Conservation (phyloP, 2,113 vertebrate species). For the Paralichthys olivaceus region DNA sequence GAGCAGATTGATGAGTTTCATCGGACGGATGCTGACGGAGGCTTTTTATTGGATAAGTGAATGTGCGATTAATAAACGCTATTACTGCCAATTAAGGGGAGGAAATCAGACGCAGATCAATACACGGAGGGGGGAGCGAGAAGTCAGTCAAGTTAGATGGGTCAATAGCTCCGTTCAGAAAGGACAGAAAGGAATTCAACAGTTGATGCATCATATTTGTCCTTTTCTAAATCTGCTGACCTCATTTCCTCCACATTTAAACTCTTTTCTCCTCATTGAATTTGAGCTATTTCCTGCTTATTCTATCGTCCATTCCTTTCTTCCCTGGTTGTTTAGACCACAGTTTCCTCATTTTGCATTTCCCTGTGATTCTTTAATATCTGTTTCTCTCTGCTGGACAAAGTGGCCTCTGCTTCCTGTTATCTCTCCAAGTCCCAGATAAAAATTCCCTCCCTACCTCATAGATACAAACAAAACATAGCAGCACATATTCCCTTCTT, state of each 20-base stretch:
- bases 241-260: background rate
- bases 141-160: background rate
- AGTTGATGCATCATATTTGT: background rate
- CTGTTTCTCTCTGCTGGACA: conserved; percentile 48
- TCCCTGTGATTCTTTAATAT: conserved; percentile 58
- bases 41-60: conserved; percentile 74
- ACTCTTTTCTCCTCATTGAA: background rate
- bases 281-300: background rate
- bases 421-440: conserved; percentile 38
- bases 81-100: conserved; percentile 62
- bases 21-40: conserved; percentile 64
- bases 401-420: conserved; percentile 63
- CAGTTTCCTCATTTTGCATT: conserved; percentile 36
- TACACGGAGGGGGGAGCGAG: conserved; percentile 16
- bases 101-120: conserved; percentile 56
- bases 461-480: conserved; percentile 42
- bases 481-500: conserved; percentile 11
- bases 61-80: conserved; percentile 75
- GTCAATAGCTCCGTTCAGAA: too few relatives aligned
- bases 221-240: conserved; percentile 5
- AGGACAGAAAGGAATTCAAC: too few relatives aligned
- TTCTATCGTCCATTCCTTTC: conserved; percentile 18
- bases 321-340: conserved; percentile 4
- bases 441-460: conserved; percentile 38
- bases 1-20: conserved; percentile 76